phyloP scores from a whole-genome alignment of 2,888 invertebrate genomes.

The Unio delphinus region DNA sequence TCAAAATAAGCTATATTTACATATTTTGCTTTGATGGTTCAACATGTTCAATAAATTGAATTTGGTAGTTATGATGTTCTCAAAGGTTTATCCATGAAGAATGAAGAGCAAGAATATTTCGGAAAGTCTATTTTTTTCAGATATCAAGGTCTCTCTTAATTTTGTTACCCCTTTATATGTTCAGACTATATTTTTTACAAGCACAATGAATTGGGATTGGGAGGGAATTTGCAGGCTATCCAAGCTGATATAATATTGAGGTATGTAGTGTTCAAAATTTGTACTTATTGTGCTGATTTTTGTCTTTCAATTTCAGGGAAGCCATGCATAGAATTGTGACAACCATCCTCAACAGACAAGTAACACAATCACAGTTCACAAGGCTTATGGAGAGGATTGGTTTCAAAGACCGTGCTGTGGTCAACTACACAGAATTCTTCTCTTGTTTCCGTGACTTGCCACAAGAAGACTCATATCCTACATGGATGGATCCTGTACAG shows the following conservation, averaged over 20 bases:
- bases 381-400: constrained; percentile 62
- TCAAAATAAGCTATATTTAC: background rate
- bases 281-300: background rate
- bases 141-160: no score
- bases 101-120: no score
- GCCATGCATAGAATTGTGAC: constrained; percentile 65
- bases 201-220: no score
- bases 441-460: constrained; percentile 57
- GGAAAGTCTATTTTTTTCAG: no score
- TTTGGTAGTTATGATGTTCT: no score
- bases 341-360: constrained; percentile 54
- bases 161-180: no score
- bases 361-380: constrained; percentile 53
- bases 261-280: no score
- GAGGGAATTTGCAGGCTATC: no score
- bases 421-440: constrained; percentile 67
- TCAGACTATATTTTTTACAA: no score
- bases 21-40: background rate
- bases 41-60: no score
- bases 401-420: constrained; percentile 54
- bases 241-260: no score
- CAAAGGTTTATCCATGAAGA: no score
- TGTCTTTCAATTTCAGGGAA: constrained; percentile 52
- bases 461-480: constrained; percentile 56
- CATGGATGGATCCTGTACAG: constrained; percentile 69